Percentiles rank a stretch among this genome's conserved stretches.
These are phyloP conservation scores for Actenoides lindsayi DNA, from an alignment of 2,113 vertebrate species.

Conservation along the genomic window DNA sequence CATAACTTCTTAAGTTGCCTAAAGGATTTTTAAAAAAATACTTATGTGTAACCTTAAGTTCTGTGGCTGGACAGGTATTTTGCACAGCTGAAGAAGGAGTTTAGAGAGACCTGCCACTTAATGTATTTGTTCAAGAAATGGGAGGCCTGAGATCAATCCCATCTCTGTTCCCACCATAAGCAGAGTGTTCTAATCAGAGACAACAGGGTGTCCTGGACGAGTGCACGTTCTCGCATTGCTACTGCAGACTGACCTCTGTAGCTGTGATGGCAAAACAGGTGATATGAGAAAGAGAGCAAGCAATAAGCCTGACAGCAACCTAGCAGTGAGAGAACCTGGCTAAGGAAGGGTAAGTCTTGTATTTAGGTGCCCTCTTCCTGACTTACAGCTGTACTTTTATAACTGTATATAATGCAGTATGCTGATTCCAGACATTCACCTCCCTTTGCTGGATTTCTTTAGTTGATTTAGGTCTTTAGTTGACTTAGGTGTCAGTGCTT, in stretches of 20 bases:
- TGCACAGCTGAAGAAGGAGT: background rate
- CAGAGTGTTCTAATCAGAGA: background rate
- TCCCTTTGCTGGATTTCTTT: background rate
- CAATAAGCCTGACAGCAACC: background rate
- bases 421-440: background rate
- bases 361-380: background rate
- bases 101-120: background rate
- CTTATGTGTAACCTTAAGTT: background rate
- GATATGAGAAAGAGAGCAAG: background rate
- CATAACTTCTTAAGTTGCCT: background rate
- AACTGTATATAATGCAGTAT: background rate
- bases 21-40: background rate
- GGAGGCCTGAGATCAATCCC: background rate
- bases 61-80: background rate
- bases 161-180: rapidly evolving
- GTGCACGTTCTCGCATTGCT: rapidly evolving
- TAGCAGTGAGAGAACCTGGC: background rate
- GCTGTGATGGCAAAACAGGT: background rate
- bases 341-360: background rate
- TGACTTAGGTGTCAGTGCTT: background rate
- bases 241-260: background rate
- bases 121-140: background rate
- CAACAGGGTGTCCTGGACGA: rapidly evolving
- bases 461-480: background rate
- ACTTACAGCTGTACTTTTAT: background rate